Evolutionary conservation across 2,797 vertebrate species (phyloP).

Genomic region (Chelon auratus): DNA sequence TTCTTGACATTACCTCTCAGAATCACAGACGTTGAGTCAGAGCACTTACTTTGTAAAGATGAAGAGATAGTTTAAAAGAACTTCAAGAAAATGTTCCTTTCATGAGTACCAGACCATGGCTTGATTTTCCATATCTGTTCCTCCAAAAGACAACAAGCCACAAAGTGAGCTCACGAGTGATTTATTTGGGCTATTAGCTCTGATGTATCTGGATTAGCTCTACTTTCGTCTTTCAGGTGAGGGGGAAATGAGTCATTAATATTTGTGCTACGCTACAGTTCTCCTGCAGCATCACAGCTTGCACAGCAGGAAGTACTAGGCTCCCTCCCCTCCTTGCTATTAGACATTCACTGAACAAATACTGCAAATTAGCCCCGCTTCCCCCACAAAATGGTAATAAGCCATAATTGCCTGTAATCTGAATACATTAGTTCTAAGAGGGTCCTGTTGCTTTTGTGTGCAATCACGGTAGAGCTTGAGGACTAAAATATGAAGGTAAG

Average conservation of each 20-base stretch:
- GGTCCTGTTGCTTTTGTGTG: slow-evolving; percentile 71
- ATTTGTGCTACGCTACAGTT: slow-evolving; percentile 68
- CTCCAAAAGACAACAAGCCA: slow-evolving; percentile 59
- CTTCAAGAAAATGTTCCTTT: slow-evolving; percentile 36
- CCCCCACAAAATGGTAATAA: slow-evolving; percentile 74
- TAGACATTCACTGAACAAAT: slow-evolving; percentile 70
- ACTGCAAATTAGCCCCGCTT: slow-evolving; percentile 69
- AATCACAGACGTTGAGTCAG: slow-evolving; percentile 21
- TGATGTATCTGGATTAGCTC: slow-evolving; percentile 75
- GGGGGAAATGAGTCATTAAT: slow-evolving; percentile 73
- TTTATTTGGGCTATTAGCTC: slow-evolving; percentile 74
- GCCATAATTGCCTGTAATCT: slow-evolving; percentile 76
- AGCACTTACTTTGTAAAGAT: slow-evolving; percentile 7
- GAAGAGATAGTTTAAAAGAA: slow-evolving; percentile 28
- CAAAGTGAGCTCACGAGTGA: slow-evolving; percentile 55
- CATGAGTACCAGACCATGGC: slow-evolving; percentile 31
- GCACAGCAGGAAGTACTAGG: slow-evolving; percentile 66
- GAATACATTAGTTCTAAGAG: slow-evolving; percentile 76
- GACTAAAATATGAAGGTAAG: slow-evolving; percentile 46
- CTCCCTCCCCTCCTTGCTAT: slow-evolving; percentile 59
- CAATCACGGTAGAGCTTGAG: slow-evolving; percentile 55
- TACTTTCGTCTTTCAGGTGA: slow-evolving; percentile 66
- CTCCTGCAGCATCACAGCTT: slow-evolving; percentile 63
- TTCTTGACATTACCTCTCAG: slow-evolving; percentile 17
- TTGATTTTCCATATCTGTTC: slow-evolving; percentile 61